Percentiles rank a stretch among this genome's conserved stretches.
These are phyloP conservation scores for Dysmachus trigonus DNA, from an alignment of 2,888 invertebrate species.

Conservation along the genomic window DNA sequence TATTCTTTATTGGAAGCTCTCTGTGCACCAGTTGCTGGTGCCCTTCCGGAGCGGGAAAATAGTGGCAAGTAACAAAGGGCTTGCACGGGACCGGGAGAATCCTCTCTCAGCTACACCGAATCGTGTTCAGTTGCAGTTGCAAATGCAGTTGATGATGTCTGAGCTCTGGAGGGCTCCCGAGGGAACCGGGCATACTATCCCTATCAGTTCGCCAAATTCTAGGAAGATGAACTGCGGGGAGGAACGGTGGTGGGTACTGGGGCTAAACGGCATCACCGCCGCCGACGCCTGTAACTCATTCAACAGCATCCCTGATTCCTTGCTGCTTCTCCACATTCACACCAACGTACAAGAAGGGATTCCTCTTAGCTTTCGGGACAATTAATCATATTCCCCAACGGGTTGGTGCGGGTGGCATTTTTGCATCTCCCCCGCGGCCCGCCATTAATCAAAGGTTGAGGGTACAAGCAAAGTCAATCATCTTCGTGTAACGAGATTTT, in stretches of 20 bases:
- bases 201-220: neutral
- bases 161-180: neutral
- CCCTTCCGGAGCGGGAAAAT: neutral
- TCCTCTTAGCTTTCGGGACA: slow-evolving; percentile 7
- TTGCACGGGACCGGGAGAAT: neutral
- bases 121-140: neutral
- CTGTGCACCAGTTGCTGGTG: slow-evolving; percentile 28
- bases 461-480: slow-evolving; percentile 41
- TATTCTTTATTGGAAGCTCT: neutral
- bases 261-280: neutral
- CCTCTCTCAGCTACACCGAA: neutral
- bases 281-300: neutral
- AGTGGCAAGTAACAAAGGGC: slow-evolving; percentile 6
- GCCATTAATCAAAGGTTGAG: slow-evolving; percentile 42
- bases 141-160: neutral
- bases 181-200: neutral
- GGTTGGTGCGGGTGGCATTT: slow-evolving; percentile 15
- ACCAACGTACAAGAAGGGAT: neutral
- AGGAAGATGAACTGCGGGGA: neutral
- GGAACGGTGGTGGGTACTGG: neutral
- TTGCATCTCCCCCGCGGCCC: slow-evolving; percentile 30
- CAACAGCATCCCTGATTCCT: neutral
- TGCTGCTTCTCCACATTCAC: neutral
- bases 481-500: slow-evolving; percentile 41
- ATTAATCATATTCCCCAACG: slow-evolving; percentile 33